These are phyloP conservation scores for Tyto alba DNA, from an alignment of 2,113 vertebrate species.

Conservation along the genomic window DNA sequence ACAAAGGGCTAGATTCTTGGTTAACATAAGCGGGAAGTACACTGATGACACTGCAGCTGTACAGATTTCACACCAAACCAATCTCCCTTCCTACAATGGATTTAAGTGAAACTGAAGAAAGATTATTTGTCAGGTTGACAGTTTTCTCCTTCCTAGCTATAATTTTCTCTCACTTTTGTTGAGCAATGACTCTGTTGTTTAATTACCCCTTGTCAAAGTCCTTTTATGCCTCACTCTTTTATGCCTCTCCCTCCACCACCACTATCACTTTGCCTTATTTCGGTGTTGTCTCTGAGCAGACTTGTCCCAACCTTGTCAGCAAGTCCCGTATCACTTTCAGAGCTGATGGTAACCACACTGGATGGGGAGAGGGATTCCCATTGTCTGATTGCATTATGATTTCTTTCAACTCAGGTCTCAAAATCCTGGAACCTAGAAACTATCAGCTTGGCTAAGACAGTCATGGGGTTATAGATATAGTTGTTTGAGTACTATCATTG, in stretches of 20 bases:
- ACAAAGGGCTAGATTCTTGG: neutral
- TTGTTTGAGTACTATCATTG: neutral
- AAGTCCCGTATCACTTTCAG: neutral
- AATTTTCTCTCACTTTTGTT: neutral
- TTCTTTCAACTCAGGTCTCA: neutral
- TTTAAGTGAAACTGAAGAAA: neutral
- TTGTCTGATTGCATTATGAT: neutral
- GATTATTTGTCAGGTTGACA: neutral
- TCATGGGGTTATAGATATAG: neutral
- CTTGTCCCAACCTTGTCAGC: neutral
- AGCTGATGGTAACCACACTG: neutral
- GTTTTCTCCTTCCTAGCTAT: neutral
- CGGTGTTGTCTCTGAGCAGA: neutral
- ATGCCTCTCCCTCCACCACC: neutral
- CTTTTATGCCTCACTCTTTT: neutral
- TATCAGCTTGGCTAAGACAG: neutral
- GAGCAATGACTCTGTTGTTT: neutral
- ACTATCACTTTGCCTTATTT: neutral
- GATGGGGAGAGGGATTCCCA: neutral
- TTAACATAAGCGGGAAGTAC: neutral
- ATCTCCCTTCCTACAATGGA: neutral
- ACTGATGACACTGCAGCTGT: neutral
- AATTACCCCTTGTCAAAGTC: conserved; percentile 1
- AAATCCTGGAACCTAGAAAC: neutral
- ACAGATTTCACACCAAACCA: neutral